Evolutionary conservation across 2,888 invertebrate species (phyloP).

Genomic region (Nomada ferruginata): DNA sequence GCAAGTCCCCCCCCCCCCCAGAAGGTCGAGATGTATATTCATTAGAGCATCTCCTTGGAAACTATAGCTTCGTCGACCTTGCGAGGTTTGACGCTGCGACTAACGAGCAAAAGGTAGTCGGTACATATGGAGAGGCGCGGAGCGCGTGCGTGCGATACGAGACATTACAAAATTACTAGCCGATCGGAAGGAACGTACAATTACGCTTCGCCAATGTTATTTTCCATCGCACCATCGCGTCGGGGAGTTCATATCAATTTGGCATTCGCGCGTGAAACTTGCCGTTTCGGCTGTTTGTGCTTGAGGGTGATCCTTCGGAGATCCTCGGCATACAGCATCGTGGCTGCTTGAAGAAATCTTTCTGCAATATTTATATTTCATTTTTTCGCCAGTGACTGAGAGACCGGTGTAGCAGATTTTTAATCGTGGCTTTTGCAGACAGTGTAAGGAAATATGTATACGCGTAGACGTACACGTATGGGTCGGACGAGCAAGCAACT

Average conservation of each 20-base stretch:
- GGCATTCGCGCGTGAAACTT: conserved; percentile 2
- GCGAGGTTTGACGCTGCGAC: conserved; percentile 41
- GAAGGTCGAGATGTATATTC: conserved; percentile 48
- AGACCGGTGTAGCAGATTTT: no score
- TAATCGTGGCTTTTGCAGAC: background rate
- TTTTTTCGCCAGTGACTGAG: no score
- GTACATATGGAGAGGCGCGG: background rate
- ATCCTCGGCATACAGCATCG: background rate
- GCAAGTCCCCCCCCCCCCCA: conserved; percentile 26
- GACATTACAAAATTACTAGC: conserved; percentile 37
- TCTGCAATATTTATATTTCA: no score
- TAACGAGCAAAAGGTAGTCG: conserved; percentile 36
- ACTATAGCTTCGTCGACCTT: conserved; percentile 51
- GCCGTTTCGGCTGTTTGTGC: background rate
- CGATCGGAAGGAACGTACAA: conserved; percentile 34
- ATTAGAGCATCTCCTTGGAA: conserved; percentile 58
- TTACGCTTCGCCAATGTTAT: conserved; percentile 31
- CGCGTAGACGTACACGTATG: background rate
- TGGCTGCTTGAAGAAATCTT: no score
- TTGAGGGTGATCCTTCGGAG: background rate
- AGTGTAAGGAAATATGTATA: background rate
- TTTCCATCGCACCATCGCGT: conserved; percentile 10
- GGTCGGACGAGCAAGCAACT: no score
- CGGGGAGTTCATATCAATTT: conserved; percentile 9
- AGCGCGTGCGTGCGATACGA: background rate